These are phyloP conservation scores for Heteromormyrus szaboi DNA, from an alignment of 2,797 vertebrate species.

Conservation along the genomic window DNA sequence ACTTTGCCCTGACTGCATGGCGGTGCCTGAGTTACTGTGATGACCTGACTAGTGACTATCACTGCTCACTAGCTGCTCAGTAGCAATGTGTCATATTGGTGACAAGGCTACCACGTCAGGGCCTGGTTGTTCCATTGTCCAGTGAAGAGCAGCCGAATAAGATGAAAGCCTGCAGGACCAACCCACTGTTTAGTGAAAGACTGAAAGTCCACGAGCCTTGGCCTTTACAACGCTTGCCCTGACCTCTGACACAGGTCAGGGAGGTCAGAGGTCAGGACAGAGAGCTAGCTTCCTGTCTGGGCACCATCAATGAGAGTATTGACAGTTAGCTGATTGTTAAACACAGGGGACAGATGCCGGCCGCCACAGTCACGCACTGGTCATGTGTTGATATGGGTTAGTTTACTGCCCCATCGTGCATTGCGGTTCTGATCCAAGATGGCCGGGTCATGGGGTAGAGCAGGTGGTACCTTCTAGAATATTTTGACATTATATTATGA, in stretches of 20 bases:
- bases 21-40: not conserved
- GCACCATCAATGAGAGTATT: not conserved
- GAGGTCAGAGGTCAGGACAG: not conserved
- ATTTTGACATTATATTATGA: not conserved
- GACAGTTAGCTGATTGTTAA: not conserved
- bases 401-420: not conserved
- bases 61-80: not conserved
- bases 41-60: not conserved
- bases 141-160: not conserved
- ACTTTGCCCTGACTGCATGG: not conserved
- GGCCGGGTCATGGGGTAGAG: not conserved
- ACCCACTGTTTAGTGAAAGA: not conserved
- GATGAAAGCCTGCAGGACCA: not conserved
- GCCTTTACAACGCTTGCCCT: not conserved
- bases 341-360: not conserved
- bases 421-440: not conserved
- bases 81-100: not conserved
- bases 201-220: not conserved
- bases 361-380: not conserved
- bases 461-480: not conserved
- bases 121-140: not conserved
- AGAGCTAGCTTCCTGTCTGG: not conserved
- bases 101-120: not conserved
- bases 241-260: not conserved
- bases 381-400: not conserved